Percentiles rank a stretch among this genome's conserved stretches.
Evolutionary conservation across 2,888 invertebrate species (phyloP).

Genomic region (Patella ulyssiponensis): DNA sequence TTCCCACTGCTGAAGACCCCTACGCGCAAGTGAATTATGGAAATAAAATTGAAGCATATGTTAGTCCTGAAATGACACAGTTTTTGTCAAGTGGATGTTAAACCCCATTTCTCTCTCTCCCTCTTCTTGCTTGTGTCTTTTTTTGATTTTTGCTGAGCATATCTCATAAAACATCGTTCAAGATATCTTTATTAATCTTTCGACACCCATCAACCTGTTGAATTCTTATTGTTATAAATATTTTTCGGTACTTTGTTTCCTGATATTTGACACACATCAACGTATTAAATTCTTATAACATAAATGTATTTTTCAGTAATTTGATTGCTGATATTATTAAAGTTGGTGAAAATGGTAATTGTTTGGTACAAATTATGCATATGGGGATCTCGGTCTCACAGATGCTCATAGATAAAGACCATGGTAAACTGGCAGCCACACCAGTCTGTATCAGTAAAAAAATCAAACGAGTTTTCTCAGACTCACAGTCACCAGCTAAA

Average conservation of each 20-base stretch:
- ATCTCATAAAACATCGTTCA: too few relatives aligned
- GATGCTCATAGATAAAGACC: slow-evolving; percentile 44
- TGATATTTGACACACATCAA: slow-evolving; percentile 36
- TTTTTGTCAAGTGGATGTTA: too few relatives aligned
- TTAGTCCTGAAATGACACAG: too few relatives aligned
- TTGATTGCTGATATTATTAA: slow-evolving; percentile 52
- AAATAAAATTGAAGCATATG: too few relatives aligned
- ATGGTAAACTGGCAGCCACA: slow-evolving; percentile 43
- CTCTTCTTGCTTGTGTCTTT: too few relatives aligned
- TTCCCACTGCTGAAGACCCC: too few relatives aligned
- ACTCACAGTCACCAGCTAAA: slow-evolving; percentile 26
- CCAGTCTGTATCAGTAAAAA: slow-evolving; percentile 43
- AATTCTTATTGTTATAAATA: too few relatives aligned
- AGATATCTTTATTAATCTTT: not conserved
- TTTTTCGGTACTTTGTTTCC: slow-evolving; percentile 47
- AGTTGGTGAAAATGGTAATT: slow-evolving; percentile 36
- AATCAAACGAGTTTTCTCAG: slow-evolving; percentile 49
- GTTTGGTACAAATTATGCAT: slow-evolving; percentile 53
- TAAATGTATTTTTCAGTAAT: slow-evolving; percentile 33
- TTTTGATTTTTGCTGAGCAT: too few relatives aligned
- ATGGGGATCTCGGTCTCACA: slow-evolving; percentile 58
- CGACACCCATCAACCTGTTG: too few relatives aligned
- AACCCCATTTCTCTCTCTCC: too few relatives aligned
- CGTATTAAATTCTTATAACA: too few relatives aligned
- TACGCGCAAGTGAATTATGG: too few relatives aligned